These are phyloP conservation scores for Copidosoma floridanum DNA, from an alignment of 1,140 invertebrate genomes.

Conservation along the genomic window DNA sequence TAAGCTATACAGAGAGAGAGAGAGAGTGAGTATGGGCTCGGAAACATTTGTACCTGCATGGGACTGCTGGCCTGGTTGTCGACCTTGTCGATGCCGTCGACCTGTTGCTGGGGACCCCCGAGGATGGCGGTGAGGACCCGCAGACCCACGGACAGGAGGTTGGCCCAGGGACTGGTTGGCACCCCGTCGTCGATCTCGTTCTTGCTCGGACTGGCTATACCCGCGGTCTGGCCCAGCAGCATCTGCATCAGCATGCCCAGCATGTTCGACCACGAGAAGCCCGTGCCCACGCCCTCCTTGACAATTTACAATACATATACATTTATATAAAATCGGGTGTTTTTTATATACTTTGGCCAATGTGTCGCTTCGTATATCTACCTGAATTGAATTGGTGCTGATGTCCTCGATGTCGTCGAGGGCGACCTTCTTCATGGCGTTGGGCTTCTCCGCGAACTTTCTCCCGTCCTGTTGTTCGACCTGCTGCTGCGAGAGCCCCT, in stretches of 20 bases:
- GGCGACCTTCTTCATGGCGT: constrained; percentile 81
- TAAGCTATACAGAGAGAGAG: too few species aligned
- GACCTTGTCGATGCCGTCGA: constrained; percentile 84
- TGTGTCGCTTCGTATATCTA: too few species aligned
- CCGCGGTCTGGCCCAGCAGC: constrained; percentile 66
- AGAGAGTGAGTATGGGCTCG: too few species aligned
- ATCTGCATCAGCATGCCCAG: constrained; percentile 83
- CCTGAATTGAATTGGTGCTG: constrained; percentile 75
- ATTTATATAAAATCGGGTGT: too few species aligned
- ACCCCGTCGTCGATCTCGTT: constrained; percentile 70
- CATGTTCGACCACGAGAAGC: constrained; percentile 84
- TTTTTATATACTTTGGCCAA: too few species aligned
- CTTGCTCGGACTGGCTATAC: constrained; percentile 70
- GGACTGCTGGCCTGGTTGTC: constrained; percentile 75
- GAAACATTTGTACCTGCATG: constrained; percentile 71
- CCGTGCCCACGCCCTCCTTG: constrained; percentile 60
- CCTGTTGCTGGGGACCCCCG: constrained; percentile 66
- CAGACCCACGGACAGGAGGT: constrained; percentile 75
- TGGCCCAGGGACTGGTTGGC: constrained; percentile 78
- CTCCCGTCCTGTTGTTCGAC: constrained; percentile 63
- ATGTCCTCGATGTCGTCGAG: constrained; percentile 78
- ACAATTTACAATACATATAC: too few species aligned
- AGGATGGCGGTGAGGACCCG: constrained; percentile 80
- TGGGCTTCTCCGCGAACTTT: constrained; percentile 84
- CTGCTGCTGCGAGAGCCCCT: constrained; percentile 48